phyloP scores from a whole-genome alignment of 2,113 vertebrate genomes.

The Channa argus region DNA sequence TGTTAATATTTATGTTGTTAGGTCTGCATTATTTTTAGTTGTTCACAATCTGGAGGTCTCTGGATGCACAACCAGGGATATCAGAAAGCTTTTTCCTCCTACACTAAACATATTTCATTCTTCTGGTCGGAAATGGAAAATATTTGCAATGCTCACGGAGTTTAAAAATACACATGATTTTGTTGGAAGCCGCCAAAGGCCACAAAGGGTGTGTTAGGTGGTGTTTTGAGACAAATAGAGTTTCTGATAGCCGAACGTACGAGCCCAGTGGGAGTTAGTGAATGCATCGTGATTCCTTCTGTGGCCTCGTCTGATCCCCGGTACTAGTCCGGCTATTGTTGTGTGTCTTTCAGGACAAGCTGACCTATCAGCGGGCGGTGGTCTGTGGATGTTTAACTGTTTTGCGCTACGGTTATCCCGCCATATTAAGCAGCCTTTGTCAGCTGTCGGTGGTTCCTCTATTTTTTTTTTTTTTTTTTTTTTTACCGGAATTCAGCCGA shows the following conservation, averaged over 20 bases:
- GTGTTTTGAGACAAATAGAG: not conserved
- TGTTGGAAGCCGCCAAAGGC: too few relatives aligned
- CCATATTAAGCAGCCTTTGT: slow-evolving; percentile 39
- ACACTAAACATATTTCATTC: too few relatives aligned
- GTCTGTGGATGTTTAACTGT: slow-evolving; percentile 40
- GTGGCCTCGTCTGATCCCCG: slow-evolving; percentile 66
- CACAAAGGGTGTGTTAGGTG: not conserved
- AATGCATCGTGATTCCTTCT: slow-evolving; percentile 68
- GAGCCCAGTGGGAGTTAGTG: slow-evolving; percentile 34
- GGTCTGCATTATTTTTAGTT: too few relatives aligned
- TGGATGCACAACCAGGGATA: too few relatives aligned
- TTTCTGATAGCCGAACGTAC: not conserved
- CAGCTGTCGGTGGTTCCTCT: not conserved
- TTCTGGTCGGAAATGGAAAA: too few relatives aligned
- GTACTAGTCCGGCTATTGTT: slow-evolving; percentile 74
- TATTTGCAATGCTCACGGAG: too few relatives aligned
- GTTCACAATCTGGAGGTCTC: too few relatives aligned
- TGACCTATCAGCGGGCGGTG: slow-evolving; percentile 43
- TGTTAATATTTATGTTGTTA: too few relatives aligned
- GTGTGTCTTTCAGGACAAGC: slow-evolving; percentile 57
- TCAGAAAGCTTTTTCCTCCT: too few relatives aligned
- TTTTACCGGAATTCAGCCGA: not conserved
- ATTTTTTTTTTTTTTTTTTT: not conserved
- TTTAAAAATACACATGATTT: too few relatives aligned
- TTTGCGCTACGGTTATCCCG: not conserved